phyloP scores from a whole-genome alignment of 2,888 invertebrate species.

The Agriopis marginaria region DNA sequence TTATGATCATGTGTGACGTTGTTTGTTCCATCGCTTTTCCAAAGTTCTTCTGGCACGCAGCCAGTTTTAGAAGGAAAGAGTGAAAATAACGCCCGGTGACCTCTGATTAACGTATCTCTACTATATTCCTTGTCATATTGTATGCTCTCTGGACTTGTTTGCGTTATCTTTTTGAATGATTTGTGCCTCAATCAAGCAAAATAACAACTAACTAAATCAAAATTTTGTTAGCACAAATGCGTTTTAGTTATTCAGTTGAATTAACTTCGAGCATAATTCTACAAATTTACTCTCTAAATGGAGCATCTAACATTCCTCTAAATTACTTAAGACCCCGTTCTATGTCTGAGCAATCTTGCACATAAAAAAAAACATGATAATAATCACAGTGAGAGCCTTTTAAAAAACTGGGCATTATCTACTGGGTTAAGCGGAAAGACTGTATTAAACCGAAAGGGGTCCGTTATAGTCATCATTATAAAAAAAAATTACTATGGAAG shows the following conservation, averaged over 20 bases:
- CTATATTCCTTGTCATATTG: background rate
- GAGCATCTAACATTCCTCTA: constrained; percentile 1
- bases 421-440: too few relatives aligned
- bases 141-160: background rate
- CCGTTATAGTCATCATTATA: too few relatives aligned
- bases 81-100: constrained; percentile 58
- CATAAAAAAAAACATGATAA: too few relatives aligned
- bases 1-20: constrained; percentile 36
- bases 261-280: background rate
- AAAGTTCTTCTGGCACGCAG: constrained; percentile 51
- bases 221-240: background rate
- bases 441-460: too few relatives aligned
- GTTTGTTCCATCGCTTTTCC: constrained; percentile 47
- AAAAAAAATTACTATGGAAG: too few relatives aligned
- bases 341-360: too few relatives aligned
- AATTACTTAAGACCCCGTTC: background rate
- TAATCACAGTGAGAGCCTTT: too few relatives aligned
- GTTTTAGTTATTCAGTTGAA: background rate
- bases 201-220: background rate
- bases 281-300: constrained; percentile 6
- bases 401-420: too few relatives aligned
- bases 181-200: background rate
- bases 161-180: background rate
- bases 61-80: constrained; percentile 54
- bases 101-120: constrained; percentile 33